phyloP scores from a whole-genome alignment of 2,113 vertebrate species.

The Ameiurus melas region DNA sequence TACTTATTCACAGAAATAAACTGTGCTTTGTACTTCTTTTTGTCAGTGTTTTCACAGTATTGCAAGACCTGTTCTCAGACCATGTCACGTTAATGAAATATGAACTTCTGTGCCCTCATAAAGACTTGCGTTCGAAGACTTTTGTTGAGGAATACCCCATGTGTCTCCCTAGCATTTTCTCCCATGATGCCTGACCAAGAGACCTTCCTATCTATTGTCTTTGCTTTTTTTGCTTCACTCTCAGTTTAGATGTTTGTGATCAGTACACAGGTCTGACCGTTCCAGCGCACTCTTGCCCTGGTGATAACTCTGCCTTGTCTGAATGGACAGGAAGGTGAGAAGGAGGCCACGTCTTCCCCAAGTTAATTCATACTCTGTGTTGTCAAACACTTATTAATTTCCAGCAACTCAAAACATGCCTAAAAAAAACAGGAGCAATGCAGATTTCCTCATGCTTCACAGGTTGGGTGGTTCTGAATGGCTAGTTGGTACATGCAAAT shows the following conservation, averaged over 20 bases:
- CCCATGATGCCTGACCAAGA: not conserved
- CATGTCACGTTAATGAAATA: not conserved
- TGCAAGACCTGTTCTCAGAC: not conserved
- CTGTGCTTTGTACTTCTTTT: not conserved
- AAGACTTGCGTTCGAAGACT: not conserved
- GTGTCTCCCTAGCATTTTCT: not conserved
- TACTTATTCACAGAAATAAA: not conserved
- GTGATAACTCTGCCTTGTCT: slow-evolving; percentile 47
- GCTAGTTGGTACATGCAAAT: not conserved
- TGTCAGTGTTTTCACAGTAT: not conserved
- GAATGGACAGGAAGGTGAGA: slow-evolving; percentile 57
- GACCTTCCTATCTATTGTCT: slow-evolving; percentile 3
- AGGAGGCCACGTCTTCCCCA: slow-evolving; percentile 49
- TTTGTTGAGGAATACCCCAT: not conserved
- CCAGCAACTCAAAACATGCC: slow-evolving; percentile 19
- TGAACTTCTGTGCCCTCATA: not conserved
- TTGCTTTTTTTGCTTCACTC: not conserved
- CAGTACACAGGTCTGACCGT: slow-evolving; percentile 34
- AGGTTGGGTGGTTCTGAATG: not conserved
- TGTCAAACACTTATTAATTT: slow-evolving; percentile 47
- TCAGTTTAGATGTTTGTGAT: slow-evolving; percentile 17
- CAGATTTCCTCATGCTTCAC: not conserved
- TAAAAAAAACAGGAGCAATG: not conserved
- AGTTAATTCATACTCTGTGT: slow-evolving; percentile 38
- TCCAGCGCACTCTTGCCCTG: slow-evolving; percentile 40